Evolutionary conservation across 35 echinoderm and acorn worm species (phyloP), one percentile per base, ranked within the genome.

Genomic region (Lytechinus pictus): DNA sequence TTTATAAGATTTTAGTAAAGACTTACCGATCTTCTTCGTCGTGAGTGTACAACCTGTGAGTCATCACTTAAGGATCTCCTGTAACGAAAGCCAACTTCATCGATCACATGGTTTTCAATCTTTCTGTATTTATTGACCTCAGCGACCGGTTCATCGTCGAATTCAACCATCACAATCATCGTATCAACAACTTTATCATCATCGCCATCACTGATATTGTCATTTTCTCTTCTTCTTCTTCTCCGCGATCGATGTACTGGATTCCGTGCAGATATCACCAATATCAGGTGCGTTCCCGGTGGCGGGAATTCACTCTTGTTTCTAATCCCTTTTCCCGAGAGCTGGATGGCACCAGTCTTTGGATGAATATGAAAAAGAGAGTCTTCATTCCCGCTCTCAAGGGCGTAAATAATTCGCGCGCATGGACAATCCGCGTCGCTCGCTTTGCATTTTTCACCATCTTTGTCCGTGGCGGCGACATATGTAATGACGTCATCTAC

Each of bases 1-100:
- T 44, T 44, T 44, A 44, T 44, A 44, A 44, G 33, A 44, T 44
- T 7, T 5, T 79, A 24, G 66, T 24, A 79, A 24, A 79, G 66
- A 79, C 97, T 98, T 94, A 98, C 97, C 96, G 96, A 95, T 98
- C 97, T 53, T 95, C 88, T 97, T 28, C 96, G 91, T 86, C 97
- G 96, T 9, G 96, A 97, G 89, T 97, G 96, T 6, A 91, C 94
- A 19, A 29, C 95, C 27, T 54, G n/a, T 10, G 92, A 54, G 88
- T 90, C 88, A 93, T 93, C 55, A 27, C 28, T 6, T 13, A 57
- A 19, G 1, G 55, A 57, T 27, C 92, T 93, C 55, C 27, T 93
- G 66, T 24, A 7, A 79, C 66, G 66, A 79, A 16, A 79, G 16
- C 66, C 66, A 3, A 79, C 66, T 8, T 79, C 86, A 86, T 87